Base-by-base conservation (phyloP, 2,113 vertebrate species). In the Melanerpes aurifrons region DNA sequence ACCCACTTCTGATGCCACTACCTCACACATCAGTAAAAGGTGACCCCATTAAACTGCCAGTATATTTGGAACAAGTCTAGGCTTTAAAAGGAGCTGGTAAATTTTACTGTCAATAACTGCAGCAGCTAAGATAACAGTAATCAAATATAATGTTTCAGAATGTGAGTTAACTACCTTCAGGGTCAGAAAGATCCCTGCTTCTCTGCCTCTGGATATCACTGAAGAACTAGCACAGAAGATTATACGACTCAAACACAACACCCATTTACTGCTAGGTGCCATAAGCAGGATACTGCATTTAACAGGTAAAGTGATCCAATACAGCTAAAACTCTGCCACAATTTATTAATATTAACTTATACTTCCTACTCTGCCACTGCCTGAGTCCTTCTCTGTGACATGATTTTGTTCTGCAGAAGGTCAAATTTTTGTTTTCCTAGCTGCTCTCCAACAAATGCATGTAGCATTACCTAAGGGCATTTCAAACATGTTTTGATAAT, bases 401-500 rank as follows among this genome's bases (percentile, higher is more conserved):
- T 4, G 32, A 87, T 86, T 90, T 92, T 76, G 24, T 58, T 91
- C 75, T 89, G 69, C 63, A 89, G 93, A 95, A 95, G 95, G 94
- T 96, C 92, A 96, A 85, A 84, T 89, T 94, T 94, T 93, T 95
- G 77, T 96, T 97, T 96, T 96, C 83, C 71, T 85, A 94, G 78
- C 47, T 40, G 7, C 53, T 83, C 71, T 91, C 69, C 87, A 81
- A 85, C 68, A 94, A 92, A 93, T 0, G 4, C 76, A 71, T 8
- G 15, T 48, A 90, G 93, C 94, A 96, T 93, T 97, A 95, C 92
- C 93, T 96, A 97, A 95, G 94, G 95, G 87, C 73, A 89, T 90
- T 97, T 96, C 96, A 96, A 95, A 96, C 80, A 74, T 1, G 0
- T 95, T 96, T 96, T 96, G 95, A 96, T 96, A 96, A 92, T 96